phyloP scores from a whole-genome alignment of 2,113 vertebrate species.

The Brachionichthys hirsutus region DNA sequence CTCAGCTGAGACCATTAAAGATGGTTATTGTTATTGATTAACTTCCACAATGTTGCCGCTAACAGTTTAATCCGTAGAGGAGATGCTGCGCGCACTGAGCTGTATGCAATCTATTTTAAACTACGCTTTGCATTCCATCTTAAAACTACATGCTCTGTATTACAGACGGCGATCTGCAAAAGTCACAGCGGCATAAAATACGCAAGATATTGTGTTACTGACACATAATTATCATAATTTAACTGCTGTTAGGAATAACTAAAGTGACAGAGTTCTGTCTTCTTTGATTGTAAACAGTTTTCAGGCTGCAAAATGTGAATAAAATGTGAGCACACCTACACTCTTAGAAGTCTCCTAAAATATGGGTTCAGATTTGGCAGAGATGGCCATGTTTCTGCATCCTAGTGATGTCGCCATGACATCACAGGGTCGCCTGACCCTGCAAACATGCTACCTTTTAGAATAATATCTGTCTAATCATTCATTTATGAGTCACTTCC shows the following conservation, averaged over 20 bases:
- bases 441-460: no score
- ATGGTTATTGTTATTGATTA: constrained; percentile 10
- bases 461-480: no score
- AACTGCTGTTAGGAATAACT: constrained; percentile 1
- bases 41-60: constrained; percentile 4
- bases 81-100: not conserved
- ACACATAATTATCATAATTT: not conserved
- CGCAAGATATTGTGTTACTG: not conserved
- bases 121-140: not conserved
- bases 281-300: not conserved
- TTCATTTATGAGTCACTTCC: no score
- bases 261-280: not conserved
- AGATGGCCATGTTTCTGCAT: not conserved
- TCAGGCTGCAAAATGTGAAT: not conserved
- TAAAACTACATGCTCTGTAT: not conserved
- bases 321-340: no score
- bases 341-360: not conserved
- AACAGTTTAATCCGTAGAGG: not conserved
- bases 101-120: not conserved
- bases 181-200: not conserved
- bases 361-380: not conserved
- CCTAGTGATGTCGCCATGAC: no score
- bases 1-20: constrained; percentile 4
- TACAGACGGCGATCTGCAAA: not conserved
- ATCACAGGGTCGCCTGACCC: no score